Evolutionary conservation across 2,113 vertebrate genomes (phyloP).

Genomic region (Proterorhinus semilunaris): DNA sequence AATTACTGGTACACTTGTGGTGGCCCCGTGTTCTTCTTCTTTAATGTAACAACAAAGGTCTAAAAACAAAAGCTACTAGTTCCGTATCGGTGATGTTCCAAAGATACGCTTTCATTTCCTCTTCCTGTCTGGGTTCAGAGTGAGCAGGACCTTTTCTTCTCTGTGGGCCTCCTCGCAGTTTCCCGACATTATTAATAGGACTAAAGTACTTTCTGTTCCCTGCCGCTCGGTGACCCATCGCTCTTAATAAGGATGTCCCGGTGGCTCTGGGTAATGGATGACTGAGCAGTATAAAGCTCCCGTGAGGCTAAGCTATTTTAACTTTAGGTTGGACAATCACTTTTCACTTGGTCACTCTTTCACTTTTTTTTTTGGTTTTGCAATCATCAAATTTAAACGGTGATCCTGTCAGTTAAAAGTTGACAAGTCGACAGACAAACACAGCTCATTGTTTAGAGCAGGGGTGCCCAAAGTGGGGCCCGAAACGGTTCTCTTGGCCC

Average conservation of each 20-base stretch:
- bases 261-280: background rate
- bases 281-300: background rate
- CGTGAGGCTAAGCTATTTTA: background rate
- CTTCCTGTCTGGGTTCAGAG: background rate
- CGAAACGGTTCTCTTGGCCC: no score
- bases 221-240: background rate
- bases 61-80: no score
- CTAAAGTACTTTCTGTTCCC: background rate
- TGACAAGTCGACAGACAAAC: no score
- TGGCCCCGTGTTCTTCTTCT: no score
- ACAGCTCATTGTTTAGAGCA: no score
- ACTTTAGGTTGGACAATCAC: background rate
- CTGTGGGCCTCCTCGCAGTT: background rate
- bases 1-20: no score
- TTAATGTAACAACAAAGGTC: background rate
- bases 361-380: background rate
- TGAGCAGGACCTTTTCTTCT: background rate
- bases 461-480: no score
- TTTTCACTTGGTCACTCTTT: background rate
- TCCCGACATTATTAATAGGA: background rate
- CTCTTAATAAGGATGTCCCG: background rate
- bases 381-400: no score
- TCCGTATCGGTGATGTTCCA: no score
- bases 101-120: background rate
- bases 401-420: no score